Percentiles rank a stretch among this genome's conserved stretches.
phyloP scores from a whole-genome alignment of 2,888 invertebrate genomes.

The Oxyteleia sp. region DNA sequence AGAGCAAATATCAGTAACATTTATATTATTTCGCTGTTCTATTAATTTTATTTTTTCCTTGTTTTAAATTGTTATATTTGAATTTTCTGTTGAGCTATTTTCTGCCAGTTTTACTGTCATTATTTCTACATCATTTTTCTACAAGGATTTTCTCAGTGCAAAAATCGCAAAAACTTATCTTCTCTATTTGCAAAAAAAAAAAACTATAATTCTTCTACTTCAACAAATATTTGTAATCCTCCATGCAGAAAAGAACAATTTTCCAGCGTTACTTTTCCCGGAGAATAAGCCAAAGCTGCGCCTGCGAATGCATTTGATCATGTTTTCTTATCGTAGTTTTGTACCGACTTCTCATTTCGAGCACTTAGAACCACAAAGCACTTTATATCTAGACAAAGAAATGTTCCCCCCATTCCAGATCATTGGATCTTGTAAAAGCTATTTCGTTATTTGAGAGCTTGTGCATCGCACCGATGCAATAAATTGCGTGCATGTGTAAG shows the following conservation, averaged over 20 bases:
- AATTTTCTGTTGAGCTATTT: too few species aligned
- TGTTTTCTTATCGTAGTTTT: constrained; percentile 23
- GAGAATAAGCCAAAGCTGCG: background rate
- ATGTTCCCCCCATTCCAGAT: constrained; percentile 48
- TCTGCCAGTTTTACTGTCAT: too few species aligned
- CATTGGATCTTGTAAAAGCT: constrained; percentile 69
- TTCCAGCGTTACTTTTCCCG: background rate
- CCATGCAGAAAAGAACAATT: background rate
- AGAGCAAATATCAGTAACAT: too few species aligned
- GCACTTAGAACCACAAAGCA: constrained; percentile 31
- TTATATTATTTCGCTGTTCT: too few species aligned
- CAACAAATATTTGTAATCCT: too few species aligned
- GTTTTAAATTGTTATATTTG: too few species aligned
- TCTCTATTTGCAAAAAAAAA: too few species aligned
- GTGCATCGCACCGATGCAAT: constrained; percentile 71
- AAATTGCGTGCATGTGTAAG: constrained; percentile 75
- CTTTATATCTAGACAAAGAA: constrained; percentile 64
- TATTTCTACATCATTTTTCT: too few species aligned
- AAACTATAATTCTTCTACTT: too few species aligned
- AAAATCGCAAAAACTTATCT: too few species aligned
- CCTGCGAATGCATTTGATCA: background rate
- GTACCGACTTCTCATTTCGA: constrained; percentile 27
- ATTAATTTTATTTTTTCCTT: too few species aligned
- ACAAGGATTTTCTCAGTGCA: too few species aligned
- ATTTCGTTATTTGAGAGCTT: constrained; percentile 69